phyloP scores from a whole-genome alignment of 2,113 vertebrate genomes.

The Cervus canadensis region DNA sequence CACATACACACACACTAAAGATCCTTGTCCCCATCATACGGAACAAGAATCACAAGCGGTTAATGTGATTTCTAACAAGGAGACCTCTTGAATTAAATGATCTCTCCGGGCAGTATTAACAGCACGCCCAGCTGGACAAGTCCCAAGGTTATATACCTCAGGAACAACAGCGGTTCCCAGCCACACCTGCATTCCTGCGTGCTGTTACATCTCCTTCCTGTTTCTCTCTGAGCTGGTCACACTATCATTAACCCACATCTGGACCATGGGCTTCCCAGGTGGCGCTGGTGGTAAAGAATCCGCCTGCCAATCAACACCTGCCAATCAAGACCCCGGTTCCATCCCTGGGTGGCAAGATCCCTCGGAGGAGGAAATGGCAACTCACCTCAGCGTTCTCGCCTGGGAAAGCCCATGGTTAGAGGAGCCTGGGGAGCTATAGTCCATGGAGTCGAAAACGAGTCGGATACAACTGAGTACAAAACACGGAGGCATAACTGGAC shows the following conservation, averaged over 20 bases:
- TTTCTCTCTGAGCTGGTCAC: not conserved
- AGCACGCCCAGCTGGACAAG: rapidly evolving
- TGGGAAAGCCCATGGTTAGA: not conserved
- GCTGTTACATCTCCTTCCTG: not conserved
- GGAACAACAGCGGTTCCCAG: not conserved
- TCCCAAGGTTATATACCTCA: not conserved
- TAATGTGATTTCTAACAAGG: not conserved
- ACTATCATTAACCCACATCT: too few species aligned
- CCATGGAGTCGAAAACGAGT: not conserved
- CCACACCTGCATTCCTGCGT: not conserved
- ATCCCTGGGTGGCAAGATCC: not conserved
- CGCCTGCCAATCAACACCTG: not conserved
- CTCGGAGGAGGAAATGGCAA: not conserved
- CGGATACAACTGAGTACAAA: not conserved
- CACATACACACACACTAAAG: not conserved
- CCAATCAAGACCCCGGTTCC: not conserved
- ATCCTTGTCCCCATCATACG: not conserved
- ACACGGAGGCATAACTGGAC: not conserved
- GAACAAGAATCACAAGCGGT: not conserved
- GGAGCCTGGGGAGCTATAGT: not conserved
- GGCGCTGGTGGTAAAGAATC: not conserved
- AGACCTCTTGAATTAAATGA: not conserved
- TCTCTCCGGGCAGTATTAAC: not conserved
- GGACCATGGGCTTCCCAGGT: not conserved
- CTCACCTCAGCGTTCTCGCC: not conserved